Evolutionary conservation across 2,797 vertebrate genomes (phyloP).

Genomic region (Tachyglossus aculeatus): DNA sequence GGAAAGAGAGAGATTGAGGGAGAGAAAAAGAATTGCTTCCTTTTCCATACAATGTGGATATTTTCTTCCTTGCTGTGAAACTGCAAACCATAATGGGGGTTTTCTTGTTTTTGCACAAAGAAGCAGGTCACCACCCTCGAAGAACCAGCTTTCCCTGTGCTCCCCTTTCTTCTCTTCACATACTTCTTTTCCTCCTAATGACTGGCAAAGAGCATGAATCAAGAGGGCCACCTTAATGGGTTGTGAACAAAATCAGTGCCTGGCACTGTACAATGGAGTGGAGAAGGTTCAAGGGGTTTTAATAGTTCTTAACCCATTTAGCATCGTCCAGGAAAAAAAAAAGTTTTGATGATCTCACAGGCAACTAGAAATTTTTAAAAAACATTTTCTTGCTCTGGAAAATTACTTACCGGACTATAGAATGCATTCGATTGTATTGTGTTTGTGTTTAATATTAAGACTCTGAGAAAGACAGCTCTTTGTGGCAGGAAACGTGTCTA

Average conservation of each 20-base stretch:
- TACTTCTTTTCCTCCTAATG: conserved; percentile 13
- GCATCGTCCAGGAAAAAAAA: not conserved
- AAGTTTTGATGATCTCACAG: not conserved
- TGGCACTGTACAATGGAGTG: conserved; percentile 16
- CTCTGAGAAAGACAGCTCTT: too few species aligned
- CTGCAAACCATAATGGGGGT: conserved; percentile 27
- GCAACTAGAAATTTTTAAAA: not conserved
- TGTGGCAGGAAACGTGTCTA: too few species aligned
- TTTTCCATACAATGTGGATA: not conserved
- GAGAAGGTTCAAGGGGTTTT: conserved; percentile 6
- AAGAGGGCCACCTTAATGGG: not conserved
- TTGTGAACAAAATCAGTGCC: conserved; percentile 20
- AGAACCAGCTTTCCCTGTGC: not conserved
- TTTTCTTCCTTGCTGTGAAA: not conserved
- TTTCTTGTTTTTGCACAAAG: conserved; percentile 10
- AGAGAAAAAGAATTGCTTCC: too few species aligned
- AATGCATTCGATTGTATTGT: not conserved
- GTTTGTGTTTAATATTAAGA: not conserved
- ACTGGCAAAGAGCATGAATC: conserved; percentile 11
- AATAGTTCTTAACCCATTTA: not conserved
- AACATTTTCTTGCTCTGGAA: not conserved
- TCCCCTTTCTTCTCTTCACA: conserved; percentile 14
- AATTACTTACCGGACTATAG: not conserved
- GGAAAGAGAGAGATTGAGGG: too few species aligned
- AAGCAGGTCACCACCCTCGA: not conserved